These are phyloP conservation scores for Phataginus tricuspis DNA, from an alignment of 2,797 vertebrate species.

Conservation along the genomic window DNA sequence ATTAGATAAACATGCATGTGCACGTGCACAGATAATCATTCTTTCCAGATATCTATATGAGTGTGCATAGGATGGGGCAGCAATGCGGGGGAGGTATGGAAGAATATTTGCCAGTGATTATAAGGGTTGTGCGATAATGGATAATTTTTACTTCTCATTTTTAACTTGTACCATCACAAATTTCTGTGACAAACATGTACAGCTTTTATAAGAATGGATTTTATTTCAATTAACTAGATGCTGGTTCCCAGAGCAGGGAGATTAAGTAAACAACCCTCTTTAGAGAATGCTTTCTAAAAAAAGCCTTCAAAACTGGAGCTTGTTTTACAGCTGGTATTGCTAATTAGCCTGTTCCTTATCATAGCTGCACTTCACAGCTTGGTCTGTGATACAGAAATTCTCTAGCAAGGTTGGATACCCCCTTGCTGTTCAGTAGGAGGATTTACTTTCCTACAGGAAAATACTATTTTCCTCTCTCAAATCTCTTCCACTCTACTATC, in stretches of 20 bases:
- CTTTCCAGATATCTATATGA: not conserved
- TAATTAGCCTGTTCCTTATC: not conserved
- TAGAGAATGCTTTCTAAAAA: conserved; percentile 26
- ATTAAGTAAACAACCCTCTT: not conserved
- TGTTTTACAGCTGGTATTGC: not conserved
- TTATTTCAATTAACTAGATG: conserved; percentile 16
- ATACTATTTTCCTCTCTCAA: not conserved
- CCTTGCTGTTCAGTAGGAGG: not conserved
- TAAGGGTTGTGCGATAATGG: not conserved
- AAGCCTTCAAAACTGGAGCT: not conserved
- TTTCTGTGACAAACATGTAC: not conserved
- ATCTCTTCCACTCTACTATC: not conserved
- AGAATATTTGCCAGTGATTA: not conserved
- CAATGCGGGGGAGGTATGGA: not conserved
- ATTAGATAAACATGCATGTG: not conserved
- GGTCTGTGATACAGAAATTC: not conserved
- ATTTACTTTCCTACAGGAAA: not conserved
- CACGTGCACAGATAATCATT: too few relatives aligned
- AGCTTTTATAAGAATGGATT: not conserved
- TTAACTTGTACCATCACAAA: not conserved
- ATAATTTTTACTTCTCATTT: conserved; percentile 37
- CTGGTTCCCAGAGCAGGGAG: not conserved
- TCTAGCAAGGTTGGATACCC: not conserved
- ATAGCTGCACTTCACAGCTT: not conserved
- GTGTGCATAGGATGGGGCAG: too few relatives aligned